Base-by-base conservation (phyloP, 2,113 vertebrate species). In the Sorex araneus region DNA sequence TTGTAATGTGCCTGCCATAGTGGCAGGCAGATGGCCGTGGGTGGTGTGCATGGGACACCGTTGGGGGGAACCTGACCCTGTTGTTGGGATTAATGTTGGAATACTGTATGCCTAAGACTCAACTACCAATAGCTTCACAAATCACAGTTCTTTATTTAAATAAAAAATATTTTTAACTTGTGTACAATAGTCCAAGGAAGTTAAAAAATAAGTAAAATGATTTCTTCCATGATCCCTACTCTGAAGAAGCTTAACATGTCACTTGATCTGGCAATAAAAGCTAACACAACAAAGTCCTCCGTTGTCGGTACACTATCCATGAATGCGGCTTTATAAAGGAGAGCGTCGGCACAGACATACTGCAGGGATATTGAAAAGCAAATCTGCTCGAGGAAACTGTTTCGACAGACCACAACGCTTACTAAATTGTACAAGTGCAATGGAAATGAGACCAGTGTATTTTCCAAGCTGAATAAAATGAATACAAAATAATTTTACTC, bases 401-500 rank as follows among this genome's bases (percentile, higher is more conserved):
- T 89, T 70, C 73, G 43, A 18, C 45, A 84, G 40, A 87, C 32
- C 21, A 23, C 16, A 50, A 57, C 69, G 76, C 50, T 87, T 73
- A 10, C n/a, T 76, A 87, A 87, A 77, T 7, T 76, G 69, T 76
- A 54, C 84, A 71, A 16, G 6, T 75, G 43, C 50, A 82, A 64
- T 67, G 60, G 57, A 84, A 81, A 94, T 76, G 23, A 25, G 40
- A 94, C 78, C 74, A 84, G 84, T 89, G 30, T 67, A 63, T 89
- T 94, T 94, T 94, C 89, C 69, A 82, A 91, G 71, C 63, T 11
- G 19, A 80, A 76, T 57, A 84, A 90, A 92, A 96, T 70, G 80
- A 93, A 94, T 83, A 86, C 40, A 83, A 5, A 97, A 45, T 76
- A 91, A 81, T 95, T 90, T 92, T 87, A 89, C 87, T 94, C 77